Evolutionary conservation across 2,888 invertebrate species (phyloP), one percentile per base, ranked within the genome.

Genomic region (Epinotia demarniana): DNA sequence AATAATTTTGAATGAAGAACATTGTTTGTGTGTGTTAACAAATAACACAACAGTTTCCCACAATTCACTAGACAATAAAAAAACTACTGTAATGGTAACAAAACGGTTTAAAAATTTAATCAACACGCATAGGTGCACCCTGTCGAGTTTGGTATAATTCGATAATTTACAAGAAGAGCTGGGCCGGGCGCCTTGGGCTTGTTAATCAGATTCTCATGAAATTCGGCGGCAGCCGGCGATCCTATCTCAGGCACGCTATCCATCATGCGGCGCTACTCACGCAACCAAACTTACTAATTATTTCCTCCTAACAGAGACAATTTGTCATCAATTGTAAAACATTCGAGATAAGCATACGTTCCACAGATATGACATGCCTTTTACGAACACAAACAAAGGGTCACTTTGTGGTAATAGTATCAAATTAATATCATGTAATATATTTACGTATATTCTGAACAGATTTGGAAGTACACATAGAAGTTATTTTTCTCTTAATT

Each of bases 211-310:
- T 89, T 91, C 89, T 91, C 89, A 87, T 87, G 89, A 89, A 92
- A 92, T 91, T 91, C 91, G 91, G 89, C 89, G 87, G 92, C 88
- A 87, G 82, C 80, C 82, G 79, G 80, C 84, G 91, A 92, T 91
- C 84, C 84, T 91, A 92, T 92, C 92, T 85, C 85, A 82, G 83
- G 86, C 93, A 91, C 90, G 91, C 91, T 86, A 92, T 92, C 90
- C 88, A 90, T 92, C 91, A 91, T 85, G 80, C 78, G 78, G 83
- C 83, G 82, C 87, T 86, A 88, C 87, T 87, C 91, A 92, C 90
- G 90, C 89, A 89, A 91, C 85, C 82, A 82, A 80, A 80, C 80
- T 81, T 81, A 86, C 88, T 89, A 89, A 89, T 90, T 89, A 89
- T 89, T 87, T 87, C 85, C 84, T 84, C 83, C 84, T 83, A 86